These are phyloP conservation scores for Galeruca laticollis DNA, from an alignment of 2,888 invertebrate genomes.

Conservation along the genomic window DNA sequence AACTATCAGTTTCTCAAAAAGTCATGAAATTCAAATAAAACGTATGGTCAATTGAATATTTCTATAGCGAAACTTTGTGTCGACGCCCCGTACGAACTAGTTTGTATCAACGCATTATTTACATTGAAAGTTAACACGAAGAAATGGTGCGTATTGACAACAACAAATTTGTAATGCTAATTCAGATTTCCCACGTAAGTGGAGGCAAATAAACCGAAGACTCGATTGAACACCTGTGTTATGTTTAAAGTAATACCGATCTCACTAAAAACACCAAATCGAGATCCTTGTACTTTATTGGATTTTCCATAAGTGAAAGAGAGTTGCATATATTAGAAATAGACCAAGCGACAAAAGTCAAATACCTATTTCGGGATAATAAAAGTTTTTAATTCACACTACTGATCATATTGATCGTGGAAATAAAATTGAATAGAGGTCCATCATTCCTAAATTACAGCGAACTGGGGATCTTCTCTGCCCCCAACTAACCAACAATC, in stretches of 20 bases:
- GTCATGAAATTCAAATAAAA: too few species aligned
- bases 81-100: neutral
- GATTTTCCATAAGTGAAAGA: conserved; percentile 46
- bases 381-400: neutral
- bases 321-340: conserved; percentile 44
- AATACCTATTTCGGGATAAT: neutral
- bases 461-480: too few species aligned
- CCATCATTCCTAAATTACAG: too few species aligned
- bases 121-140: conserved; percentile 21
- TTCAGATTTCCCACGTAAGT: conserved; percentile 46
- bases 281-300: conserved; percentile 48
- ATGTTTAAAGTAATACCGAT: conserved; percentile 42
- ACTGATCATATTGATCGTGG: neutral
- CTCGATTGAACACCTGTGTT: conserved; percentile 49
- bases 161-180: conserved; percentile 49
- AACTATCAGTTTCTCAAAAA: too few species aligned
- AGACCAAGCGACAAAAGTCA: neutral
- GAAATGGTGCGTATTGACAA: conserved; percentile 37
- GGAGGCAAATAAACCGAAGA: conserved; percentile 19
- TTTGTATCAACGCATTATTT: conserved; percentile 21
- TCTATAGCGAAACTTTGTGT: neutral
- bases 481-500: too few species aligned
- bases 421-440: too few species aligned
- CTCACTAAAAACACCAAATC: conserved; percentile 46
- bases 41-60: neutral